Percentiles rank a stretch among this genome's conserved stretches.
Conservation (phyloP, 2,113 vertebrate species). For the Anolis sagrei region DNA sequence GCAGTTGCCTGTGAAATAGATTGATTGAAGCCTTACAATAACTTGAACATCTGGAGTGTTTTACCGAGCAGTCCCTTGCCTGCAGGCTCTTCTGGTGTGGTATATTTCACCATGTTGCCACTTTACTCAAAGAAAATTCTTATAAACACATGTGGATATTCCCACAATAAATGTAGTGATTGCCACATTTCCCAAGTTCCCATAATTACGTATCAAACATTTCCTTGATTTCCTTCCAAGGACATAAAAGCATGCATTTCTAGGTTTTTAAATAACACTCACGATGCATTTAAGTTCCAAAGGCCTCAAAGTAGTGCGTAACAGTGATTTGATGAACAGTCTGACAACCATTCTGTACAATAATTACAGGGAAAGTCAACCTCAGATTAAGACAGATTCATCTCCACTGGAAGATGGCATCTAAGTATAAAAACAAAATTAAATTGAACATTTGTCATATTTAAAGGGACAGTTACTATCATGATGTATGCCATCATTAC, state of each 20-base stretch:
- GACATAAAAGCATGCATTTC: slow-evolving; percentile 12
- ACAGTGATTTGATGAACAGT: slow-evolving; percentile 3
- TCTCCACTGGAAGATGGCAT: slow-evolving; percentile 1
- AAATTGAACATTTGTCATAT: slow-evolving; percentile 2
- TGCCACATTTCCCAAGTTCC: slow-evolving; percentile 11
- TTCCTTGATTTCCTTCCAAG: slow-evolving; percentile 24
- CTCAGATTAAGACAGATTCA: slow-evolving; percentile 9
- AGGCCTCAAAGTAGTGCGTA: neutral
- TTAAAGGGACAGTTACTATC: neutral
- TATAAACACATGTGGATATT: slow-evolving; percentile 19
- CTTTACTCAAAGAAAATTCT: slow-evolving; percentile 5
- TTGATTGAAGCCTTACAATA: neutral
- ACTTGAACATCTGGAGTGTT: slow-evolving; percentile 19
- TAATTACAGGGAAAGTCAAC: slow-evolving; percentile 13
- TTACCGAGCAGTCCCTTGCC: slow-evolving; percentile 14
- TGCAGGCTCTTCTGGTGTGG: slow-evolving; percentile 11
- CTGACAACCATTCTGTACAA: neutral
- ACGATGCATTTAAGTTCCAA: slow-evolving; percentile 7
- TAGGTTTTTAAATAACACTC: slow-evolving; percentile 3
- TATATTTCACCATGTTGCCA: neutral
- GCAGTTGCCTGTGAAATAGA: slow-evolving; percentile 14
- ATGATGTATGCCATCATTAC: neutral
- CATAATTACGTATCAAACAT: slow-evolving; percentile 20
- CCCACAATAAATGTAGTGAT: slow-evolving; percentile 18
- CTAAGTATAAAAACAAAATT: neutral